Conservation (phyloP, 1,140 invertebrate genomes). For the Chrysomallon squamiferum region DNA sequence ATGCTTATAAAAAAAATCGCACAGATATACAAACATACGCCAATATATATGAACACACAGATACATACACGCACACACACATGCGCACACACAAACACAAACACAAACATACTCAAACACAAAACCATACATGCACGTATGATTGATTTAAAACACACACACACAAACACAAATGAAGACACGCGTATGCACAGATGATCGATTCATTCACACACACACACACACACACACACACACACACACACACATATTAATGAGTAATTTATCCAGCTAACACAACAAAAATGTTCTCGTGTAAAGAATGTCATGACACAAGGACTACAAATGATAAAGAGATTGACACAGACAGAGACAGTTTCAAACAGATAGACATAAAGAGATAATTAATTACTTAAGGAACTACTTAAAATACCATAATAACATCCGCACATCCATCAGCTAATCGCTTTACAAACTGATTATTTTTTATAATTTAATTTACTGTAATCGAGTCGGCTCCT, state of each 20-base stretch:
- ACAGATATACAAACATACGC: not conserved
- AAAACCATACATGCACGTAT: not conserved
- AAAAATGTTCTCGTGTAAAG: too few relatives aligned
- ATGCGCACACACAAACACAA: constrained; percentile 6
- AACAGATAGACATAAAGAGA: too few relatives aligned
- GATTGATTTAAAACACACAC: constrained; percentile 2
- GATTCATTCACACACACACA: constrained; percentile 9
- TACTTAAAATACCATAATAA: not conserved
- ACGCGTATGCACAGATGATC: constrained; percentile 2
- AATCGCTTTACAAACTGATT: not conserved
- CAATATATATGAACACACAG: not conserved
- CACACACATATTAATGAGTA: not conserved
- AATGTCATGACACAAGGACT: too few relatives aligned
- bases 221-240: constrained; percentile 10
- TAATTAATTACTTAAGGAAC: too few relatives aligned
- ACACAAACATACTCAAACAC: not conserved
- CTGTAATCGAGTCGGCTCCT: not conserved
- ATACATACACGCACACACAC: constrained; percentile 5
- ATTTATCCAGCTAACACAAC: too few relatives aligned
- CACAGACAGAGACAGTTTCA: too few relatives aligned
- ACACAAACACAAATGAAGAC: constrained; percentile 5
- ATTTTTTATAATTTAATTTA: not conserved
- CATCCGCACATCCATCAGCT: not conserved
- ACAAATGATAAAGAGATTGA: too few relatives aligned
- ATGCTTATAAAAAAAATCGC: not conserved